Evolutionary conservation across 2,797 vertebrate species (phyloP), one percentile per base, ranked within the genome.

Genomic region (Poecilia gillii): DNA sequence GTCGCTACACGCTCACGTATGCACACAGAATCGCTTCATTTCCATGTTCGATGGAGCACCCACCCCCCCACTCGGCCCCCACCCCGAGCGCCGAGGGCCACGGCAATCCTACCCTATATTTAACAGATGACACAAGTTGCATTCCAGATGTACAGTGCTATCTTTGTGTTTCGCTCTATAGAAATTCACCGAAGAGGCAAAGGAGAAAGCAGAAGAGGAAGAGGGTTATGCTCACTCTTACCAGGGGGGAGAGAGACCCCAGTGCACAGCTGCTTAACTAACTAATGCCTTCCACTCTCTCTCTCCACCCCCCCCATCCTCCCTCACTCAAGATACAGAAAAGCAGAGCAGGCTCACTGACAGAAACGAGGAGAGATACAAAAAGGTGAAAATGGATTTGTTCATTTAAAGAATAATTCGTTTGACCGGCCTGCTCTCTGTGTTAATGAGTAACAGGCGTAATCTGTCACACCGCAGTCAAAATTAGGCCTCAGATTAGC

Each of bases 81-180:
- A 53, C 23, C 51, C 85, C 80, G 72, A 90, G 72, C 89, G 84
- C 88, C 88, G 81, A 82, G 90, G 91, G 87, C 94, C 92, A 88
- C 81, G 92, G 90, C 83, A 70, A 43, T 88, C 86, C 89, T 78
- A 87, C 87, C 92, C 94, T 95, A 92, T 94, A 95, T 96, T 95
- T 96, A 96, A 94, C 95, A 95, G 95, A 95, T 94, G 95, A 96
- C 94, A 95, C 94, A 95, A 95, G 94, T 95, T 94, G 93, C 94
- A 95, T 95, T 95, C 95, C 95, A 95, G 95, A 95, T 96, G 95
- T 95, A 96, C 94, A 96, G 93, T 93, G 88, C 92, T 90, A 95
- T 96, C 95, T 96, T 94, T 96, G 95, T 96, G 93, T 91, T 83
- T 84, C 87, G 89, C 92, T 93, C 93, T 93, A 95, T 94, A 94